Conservation (phyloP, 2,113 vertebrate species). For the Tursiops truncatus region DNA sequence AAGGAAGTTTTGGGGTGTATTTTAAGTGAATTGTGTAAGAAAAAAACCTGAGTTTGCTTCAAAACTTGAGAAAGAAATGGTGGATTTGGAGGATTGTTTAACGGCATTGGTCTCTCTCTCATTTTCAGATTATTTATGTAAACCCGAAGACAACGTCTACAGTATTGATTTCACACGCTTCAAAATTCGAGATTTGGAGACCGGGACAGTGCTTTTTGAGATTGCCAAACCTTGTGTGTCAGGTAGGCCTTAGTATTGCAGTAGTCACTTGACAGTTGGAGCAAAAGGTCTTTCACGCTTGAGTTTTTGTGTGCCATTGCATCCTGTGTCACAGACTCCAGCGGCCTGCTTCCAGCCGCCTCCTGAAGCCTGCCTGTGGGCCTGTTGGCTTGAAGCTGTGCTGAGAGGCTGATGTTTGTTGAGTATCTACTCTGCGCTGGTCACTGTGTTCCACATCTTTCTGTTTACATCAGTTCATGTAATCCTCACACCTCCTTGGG, state of each 20-base stretch:
- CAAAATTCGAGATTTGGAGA: constrained; percentile 98
- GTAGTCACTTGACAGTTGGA: neutral
- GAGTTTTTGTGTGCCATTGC: neutral
- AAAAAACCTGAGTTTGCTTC: neutral
- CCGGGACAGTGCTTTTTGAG: constrained; percentile 96
- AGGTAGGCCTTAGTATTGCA: constrained; percentile 80
- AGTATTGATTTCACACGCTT: constrained; percentile 98
- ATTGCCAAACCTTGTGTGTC: constrained; percentile 95
- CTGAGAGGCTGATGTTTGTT: neutral
- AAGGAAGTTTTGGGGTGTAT: neutral
- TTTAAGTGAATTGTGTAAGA: neutral
- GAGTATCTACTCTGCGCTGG: neutral
- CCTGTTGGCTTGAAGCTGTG: neutral
- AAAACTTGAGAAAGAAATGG: neutral
- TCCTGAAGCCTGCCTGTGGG: neutral
- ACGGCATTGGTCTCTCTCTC: neutral
- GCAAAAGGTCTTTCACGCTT: neutral
- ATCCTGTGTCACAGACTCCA: fast-evolving
- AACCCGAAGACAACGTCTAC: constrained; percentile 96
- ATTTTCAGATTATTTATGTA: constrained; percentile 94
- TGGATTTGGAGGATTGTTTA: neutral
- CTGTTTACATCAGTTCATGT: neutral
- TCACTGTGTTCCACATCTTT: neutral
- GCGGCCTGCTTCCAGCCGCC: fast-evolving
- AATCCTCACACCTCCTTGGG: neutral